These are phyloP conservation scores for Dromococcyx pavoninus DNA, from an alignment of 2,797 vertebrate species.

Conservation along the genomic window DNA sequence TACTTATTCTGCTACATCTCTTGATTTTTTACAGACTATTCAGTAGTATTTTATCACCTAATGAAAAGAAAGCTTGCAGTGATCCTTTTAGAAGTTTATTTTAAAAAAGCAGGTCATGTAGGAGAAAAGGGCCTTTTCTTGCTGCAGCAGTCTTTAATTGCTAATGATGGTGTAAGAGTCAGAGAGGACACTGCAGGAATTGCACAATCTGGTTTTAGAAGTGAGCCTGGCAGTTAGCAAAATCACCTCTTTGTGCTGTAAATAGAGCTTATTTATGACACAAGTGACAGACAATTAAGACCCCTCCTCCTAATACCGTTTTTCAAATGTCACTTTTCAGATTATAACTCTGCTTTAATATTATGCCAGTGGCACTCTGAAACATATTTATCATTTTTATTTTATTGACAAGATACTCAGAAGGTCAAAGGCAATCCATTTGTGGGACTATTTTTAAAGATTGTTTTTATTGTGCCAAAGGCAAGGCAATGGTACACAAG, in stretches of 20 bases:
- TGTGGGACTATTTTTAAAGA: constrained; percentile 50
- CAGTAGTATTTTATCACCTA: background rate
- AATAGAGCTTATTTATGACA: background rate
- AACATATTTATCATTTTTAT: constrained; percentile 48
- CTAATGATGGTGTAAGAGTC: constrained; percentile 30
- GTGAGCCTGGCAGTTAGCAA: background rate
- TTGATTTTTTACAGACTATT: background rate
- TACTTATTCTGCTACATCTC: background rate
- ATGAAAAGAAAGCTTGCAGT: constrained; percentile 16
- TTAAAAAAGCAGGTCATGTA: background rate
- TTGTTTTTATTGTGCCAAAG: constrained; percentile 60
- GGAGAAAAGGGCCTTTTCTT: background rate
- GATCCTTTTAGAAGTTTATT: background rate
- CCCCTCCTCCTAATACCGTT: background rate
- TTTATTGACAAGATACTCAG: constrained; percentile 63
- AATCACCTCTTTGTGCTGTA: background rate
- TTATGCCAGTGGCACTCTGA: background rate
- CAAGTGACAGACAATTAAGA: background rate
- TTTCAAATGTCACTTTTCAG: constrained; percentile 46
- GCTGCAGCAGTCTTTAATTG: constrained; percentile 55
- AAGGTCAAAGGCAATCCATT: constrained; percentile 59
- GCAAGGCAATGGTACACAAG: constrained; percentile 38
- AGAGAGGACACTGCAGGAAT: background rate
- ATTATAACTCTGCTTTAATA: constrained; percentile 21
- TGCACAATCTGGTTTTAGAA: background rate